Evolutionary conservation across 2,797 vertebrate genomes (phyloP).

Genomic region (Cyclura pinguis): DNA sequence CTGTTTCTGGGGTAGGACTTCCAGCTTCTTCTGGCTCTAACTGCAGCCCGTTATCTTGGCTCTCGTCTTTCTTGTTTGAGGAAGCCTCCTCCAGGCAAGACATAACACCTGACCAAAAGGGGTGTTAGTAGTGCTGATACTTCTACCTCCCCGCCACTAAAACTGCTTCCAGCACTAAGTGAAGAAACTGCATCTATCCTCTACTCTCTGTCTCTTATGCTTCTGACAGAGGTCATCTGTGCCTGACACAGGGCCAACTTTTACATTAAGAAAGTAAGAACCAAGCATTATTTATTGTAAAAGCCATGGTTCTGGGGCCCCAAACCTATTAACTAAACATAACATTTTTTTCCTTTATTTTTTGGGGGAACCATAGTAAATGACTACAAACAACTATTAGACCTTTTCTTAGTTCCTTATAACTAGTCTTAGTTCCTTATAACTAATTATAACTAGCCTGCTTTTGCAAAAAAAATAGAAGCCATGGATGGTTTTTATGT

Average conservation of each 20-base stretch:
- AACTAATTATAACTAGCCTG: not conserved
- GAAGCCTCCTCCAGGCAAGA: not conserved
- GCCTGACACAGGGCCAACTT: not conserved
- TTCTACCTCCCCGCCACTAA: not conserved
- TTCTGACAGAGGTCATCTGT: not conserved
- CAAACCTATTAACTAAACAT: not conserved
- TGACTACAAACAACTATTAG: not conserved
- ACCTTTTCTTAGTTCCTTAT: conserved; percentile 21
- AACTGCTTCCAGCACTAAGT: not conserved
- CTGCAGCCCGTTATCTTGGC: too few species aligned
- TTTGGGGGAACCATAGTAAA: not conserved
- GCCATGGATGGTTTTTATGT: not conserved
- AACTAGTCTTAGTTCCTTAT: conserved; percentile 10
- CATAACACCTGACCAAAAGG: not conserved
- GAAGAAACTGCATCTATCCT: not conserved
- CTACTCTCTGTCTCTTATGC: not conserved
- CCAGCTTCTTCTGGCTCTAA: too few species aligned
- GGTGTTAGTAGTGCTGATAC: not conserved
- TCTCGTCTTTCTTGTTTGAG: too few species aligned
- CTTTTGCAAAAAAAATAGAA: not conserved
- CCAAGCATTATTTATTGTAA: conserved; percentile 35
- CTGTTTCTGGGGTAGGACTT: too few species aligned
- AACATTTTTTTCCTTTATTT: not conserved
- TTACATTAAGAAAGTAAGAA: conserved; percentile 17
- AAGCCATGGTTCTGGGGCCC: conserved; percentile 3